These are phyloP conservation scores for Rhineura floridana DNA, from an alignment of 2,113 vertebrate species.

Conservation along the genomic window DNA sequence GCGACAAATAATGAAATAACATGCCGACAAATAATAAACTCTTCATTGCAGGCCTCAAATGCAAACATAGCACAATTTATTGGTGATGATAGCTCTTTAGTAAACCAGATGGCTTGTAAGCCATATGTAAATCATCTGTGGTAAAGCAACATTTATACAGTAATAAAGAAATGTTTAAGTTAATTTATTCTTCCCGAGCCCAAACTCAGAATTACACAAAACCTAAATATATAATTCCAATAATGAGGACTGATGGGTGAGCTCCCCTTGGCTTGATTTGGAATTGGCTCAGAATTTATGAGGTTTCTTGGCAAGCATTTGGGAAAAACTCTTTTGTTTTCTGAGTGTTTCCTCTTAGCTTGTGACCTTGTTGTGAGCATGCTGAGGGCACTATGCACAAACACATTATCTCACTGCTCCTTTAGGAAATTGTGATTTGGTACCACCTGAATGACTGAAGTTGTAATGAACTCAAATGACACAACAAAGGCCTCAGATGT, in stretches of 20 bases:
- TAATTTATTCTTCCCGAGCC: conserved; percentile 35
- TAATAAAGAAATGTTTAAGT: conserved; percentile 25
- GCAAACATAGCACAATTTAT: neutral
- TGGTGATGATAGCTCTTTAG: conserved; percentile 14
- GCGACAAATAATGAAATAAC: neutral
- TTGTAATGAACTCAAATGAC: neutral
- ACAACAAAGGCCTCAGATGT: neutral
- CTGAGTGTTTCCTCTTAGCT: neutral
- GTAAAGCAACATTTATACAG: conserved; percentile 15
- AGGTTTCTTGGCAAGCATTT: neutral
- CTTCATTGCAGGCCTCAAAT: conserved; percentile 13
- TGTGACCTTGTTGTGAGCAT: neutral
- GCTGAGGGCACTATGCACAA: neutral
- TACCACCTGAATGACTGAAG: neutral
- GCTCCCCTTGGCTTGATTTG: neutral
- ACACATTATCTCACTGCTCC: neutral
- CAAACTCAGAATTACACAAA: neutral
- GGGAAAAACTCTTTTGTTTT: neutral
- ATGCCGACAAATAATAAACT: conserved; percentile 13
- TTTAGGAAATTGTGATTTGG: neutral
- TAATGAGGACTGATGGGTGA: neutral
- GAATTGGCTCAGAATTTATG: neutral
- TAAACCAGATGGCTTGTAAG: conserved; percentile 35
- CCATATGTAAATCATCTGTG: neutral
- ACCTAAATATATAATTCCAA: neutral